These are phyloP conservation scores for Trachelus stipa DNA, from an alignment of 2,888 invertebrate genomes.

Conservation along the genomic window DNA sequence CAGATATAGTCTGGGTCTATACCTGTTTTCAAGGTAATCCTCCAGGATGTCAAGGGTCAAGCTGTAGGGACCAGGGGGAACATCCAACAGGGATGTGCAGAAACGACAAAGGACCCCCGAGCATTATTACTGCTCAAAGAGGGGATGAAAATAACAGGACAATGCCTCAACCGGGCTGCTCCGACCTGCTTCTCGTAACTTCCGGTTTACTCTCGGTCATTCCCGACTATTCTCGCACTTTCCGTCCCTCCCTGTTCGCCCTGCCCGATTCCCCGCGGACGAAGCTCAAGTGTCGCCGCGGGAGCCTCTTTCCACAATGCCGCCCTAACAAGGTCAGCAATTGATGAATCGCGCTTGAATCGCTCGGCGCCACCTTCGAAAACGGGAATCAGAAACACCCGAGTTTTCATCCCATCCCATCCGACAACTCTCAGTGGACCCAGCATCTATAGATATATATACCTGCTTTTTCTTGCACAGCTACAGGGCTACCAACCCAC, in stretches of 20 bases:
- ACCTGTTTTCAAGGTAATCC: too few relatives aligned
- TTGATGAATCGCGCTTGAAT: slow-evolving; percentile 52
- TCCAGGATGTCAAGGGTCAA: too few relatives aligned
- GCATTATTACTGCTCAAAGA: slow-evolving; percentile 51
- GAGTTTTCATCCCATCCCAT: too few relatives aligned
- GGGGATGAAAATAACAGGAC: slow-evolving; percentile 52
- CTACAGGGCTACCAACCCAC: too few relatives aligned
- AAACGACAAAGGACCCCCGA: slow-evolving; percentile 49
- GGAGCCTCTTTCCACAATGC: slow-evolving; percentile 51
- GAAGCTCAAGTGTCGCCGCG: slow-evolving; percentile 44
- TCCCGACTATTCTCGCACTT: slow-evolving; percentile 20
- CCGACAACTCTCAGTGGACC: too few relatives aligned
- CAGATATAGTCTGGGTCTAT: too few relatives aligned
- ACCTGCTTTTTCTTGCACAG: too few relatives aligned
- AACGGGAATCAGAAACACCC: too few relatives aligned
- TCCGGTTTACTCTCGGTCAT: slow-evolving; percentile 29
- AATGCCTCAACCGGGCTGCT: slow-evolving; percentile 15
- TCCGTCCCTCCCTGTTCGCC: too few relatives aligned
- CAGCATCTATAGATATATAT: too few relatives aligned
- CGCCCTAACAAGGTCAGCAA: slow-evolving; percentile 56
- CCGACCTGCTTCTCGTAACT: slow-evolving; percentile 31
- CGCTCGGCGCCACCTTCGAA: too few relatives aligned
- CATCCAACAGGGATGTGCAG: slow-evolving; percentile 36
- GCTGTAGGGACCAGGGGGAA: background rate
- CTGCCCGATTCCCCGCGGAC: slow-evolving; percentile 30